Evolutionary conservation across 2,113 vertebrate genomes (phyloP).

Genomic region (Choloepus hoffmanni): DNA sequence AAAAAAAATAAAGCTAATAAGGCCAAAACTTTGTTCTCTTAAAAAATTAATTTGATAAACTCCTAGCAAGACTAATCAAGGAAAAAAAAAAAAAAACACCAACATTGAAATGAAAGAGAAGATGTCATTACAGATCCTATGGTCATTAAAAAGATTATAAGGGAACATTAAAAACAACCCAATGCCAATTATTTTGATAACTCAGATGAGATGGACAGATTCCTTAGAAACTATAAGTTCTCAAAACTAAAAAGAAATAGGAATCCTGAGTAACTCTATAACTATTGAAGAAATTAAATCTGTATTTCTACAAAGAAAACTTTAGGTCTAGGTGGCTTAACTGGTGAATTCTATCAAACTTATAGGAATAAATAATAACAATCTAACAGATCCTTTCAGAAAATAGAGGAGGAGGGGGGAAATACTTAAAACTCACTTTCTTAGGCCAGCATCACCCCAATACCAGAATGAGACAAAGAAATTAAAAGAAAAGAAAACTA

Average conservation of each 20-base stretch:
- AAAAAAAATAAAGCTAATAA: background rate
- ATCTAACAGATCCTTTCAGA: background rate
- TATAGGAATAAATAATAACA: background rate
- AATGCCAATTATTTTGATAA: background rate
- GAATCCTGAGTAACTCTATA: background rate
- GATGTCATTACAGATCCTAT: background rate
- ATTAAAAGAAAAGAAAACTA: background rate
- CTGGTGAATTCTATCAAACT: background rate
- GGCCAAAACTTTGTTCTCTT: background rate
- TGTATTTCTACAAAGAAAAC: background rate
- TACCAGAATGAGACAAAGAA: background rate
- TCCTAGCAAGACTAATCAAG: background rate
- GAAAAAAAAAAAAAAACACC: background rate
- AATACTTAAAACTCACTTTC: background rate
- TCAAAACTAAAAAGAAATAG: background rate
- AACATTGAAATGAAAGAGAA: background rate
- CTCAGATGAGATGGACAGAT: background rate
- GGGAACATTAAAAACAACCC: background rate
- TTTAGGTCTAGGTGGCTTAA: background rate
- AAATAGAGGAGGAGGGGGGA: background rate
- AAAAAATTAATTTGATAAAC: background rate
- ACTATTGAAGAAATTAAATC: background rate
- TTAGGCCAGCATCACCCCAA: background rate
- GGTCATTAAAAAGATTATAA: background rate
- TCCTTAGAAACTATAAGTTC: background rate